Conservation (phyloP, 2,113 vertebrate species). For the Uria lomvia region DNA sequence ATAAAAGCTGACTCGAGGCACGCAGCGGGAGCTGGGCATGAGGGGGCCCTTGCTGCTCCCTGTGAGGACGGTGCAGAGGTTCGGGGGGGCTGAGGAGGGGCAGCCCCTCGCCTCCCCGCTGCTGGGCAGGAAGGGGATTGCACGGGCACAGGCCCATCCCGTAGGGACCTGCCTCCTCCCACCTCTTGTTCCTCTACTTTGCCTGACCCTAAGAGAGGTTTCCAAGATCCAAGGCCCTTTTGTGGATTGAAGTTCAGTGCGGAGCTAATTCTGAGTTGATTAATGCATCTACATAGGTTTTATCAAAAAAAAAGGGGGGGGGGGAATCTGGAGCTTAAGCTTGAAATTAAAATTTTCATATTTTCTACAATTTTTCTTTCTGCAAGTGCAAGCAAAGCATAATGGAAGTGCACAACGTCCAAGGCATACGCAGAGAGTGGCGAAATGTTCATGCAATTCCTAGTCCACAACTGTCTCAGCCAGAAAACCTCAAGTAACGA, state of each 20-base stretch:
- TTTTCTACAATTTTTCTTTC: background rate
- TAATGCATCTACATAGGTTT: background rate
- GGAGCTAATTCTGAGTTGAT: background rate
- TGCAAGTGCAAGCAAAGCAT: background rate
- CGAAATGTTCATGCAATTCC: background rate
- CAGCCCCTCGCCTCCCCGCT: background rate
- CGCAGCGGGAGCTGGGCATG: fast-evolving
- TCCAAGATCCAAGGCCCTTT: background rate
- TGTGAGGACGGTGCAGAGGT: background rate
- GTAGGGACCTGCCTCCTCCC: background rate
- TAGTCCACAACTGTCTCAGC: background rate
- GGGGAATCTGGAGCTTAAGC: background rate
- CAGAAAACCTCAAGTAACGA: background rate
- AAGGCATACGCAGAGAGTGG: background rate
- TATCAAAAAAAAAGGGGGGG: fast-evolving
- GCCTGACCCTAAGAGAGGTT: background rate
- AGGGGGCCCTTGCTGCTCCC: background rate
- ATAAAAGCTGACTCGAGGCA: background rate
- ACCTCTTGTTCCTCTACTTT: background rate
- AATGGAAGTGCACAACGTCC: background rate
- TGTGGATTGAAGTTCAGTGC: background rate
- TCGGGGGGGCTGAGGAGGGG: background rate
- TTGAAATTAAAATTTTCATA: background rate
- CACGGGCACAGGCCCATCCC: background rate
- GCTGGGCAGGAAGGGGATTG: background rate